These are phyloP conservation scores for Mnemiopsis leidyi DNA, from an alignment of 37 sponge, comb jelly and placozoan species.

Conservation along the genomic window DNA sequence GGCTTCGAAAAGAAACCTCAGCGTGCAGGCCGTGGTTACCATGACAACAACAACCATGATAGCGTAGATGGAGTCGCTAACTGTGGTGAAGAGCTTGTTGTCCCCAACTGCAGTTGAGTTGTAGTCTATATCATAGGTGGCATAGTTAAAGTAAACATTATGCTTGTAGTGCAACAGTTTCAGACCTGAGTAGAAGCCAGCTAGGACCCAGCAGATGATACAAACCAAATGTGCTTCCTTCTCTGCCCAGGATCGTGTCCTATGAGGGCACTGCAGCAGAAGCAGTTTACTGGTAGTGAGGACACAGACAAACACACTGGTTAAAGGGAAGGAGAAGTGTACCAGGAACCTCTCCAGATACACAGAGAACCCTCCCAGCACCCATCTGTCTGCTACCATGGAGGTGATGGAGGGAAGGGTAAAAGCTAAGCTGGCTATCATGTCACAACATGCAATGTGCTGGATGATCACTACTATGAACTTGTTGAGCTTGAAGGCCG, in stretches of 20 bases:
- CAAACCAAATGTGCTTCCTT: neutral
- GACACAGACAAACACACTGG: neutral
- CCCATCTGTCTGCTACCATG: neutral
- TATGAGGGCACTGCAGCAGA: neutral
- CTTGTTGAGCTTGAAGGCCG: neutral
- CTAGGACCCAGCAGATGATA: neutral
- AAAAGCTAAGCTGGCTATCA: neutral
- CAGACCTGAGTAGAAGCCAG: neutral
- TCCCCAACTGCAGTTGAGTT: neutral
- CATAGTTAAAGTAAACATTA: neutral
- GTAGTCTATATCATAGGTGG: neutral
- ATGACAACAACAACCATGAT: neutral
- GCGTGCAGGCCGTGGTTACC: neutral
- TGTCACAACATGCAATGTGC: neutral
- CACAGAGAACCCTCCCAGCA: neutral
- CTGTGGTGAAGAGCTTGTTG: neutral
- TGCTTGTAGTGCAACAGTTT: neutral
- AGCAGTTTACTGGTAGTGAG: neutral
- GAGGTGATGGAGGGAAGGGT: neutral
- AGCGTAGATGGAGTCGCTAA: neutral
- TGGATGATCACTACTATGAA: neutral
- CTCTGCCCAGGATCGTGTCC: neutral
- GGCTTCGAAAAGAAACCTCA: neutral
- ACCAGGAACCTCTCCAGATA: neutral
- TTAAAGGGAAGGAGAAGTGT: neutral